Conservation (phyloP, 2,113 vertebrate species). For the Mobula birostris region DNA sequence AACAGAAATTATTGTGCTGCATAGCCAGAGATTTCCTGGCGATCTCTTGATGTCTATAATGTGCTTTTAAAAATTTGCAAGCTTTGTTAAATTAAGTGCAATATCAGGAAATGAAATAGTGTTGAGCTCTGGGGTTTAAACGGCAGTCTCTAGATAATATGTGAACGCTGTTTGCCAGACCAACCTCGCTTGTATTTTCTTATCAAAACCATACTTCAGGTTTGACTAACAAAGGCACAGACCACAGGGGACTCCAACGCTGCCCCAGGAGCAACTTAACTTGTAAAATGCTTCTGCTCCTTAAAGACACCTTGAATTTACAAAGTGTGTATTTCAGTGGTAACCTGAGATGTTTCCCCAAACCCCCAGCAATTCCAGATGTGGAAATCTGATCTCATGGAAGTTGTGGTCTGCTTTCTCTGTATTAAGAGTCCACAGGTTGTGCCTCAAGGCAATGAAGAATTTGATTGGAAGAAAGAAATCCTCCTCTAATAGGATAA, state of each 20-base stretch:
- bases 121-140: neutral
- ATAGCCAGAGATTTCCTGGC: neutral
- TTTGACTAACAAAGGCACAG: slow-evolving; percentile 2
- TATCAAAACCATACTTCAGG: slow-evolving; percentile 29
- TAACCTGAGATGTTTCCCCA: neutral
- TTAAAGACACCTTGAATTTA: neutral
- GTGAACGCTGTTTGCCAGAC: neutral
- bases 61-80: neutral
- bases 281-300: slow-evolving; percentile 20
- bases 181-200: neutral
- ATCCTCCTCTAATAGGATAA: no score
- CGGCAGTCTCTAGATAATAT: neutral
- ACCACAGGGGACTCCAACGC: neutral
- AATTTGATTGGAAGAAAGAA: neutral
- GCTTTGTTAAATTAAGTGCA: neutral
- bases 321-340: slow-evolving; percentile 18
- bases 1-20: neutral
- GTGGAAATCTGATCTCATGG: slow-evolving; percentile 28
- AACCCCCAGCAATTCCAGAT: slow-evolving; percentile 29
- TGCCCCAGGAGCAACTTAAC: neutral
- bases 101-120: neutral
- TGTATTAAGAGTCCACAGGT: neutral
- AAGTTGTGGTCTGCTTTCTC: neutral
- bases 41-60: neutral
- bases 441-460: neutral